Evolutionary conservation across 2,113 vertebrate species (phyloP).

Genomic region (Mus spicilegus): DNA sequence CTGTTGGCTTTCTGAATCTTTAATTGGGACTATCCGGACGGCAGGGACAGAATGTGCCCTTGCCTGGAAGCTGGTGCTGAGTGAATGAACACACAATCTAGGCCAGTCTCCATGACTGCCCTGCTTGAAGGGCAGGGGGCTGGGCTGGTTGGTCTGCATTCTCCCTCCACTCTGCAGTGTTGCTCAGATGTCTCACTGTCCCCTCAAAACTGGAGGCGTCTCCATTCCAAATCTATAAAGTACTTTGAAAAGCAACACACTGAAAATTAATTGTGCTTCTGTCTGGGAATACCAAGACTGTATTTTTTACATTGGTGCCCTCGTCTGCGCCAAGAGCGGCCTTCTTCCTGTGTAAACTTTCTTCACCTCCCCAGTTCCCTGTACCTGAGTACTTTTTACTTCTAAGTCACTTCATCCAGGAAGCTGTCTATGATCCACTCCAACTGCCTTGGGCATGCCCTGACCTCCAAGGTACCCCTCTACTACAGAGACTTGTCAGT

Average conservation of each 20-base stretch:
- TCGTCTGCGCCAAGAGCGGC: not conserved
- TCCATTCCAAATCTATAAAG: not conserved
- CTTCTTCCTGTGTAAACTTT: not conserved
- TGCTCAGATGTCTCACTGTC: not conserved
- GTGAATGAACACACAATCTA: not conserved
- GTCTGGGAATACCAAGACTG: not conserved
- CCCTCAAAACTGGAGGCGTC: not conserved
- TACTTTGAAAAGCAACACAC: not conserved
- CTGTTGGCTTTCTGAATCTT: not conserved
- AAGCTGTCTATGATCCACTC: not conserved
- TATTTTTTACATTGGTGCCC: not conserved
- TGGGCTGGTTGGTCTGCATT: conserved; percentile 8
- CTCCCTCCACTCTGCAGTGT: not conserved
- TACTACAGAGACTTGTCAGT: not conserved
- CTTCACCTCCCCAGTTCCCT: not conserved
- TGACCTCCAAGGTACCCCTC: not conserved
- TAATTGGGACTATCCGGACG: not conserved
- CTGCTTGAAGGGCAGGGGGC: conserved; percentile 48
- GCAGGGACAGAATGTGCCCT: conserved; percentile 5
- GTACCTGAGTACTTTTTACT: not conserved
- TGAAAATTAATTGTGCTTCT: not conserved
- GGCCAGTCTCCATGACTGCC: conserved; percentile 12
- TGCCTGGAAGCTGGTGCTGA: not conserved
- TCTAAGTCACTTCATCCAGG: not conserved
- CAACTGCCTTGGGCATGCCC: not conserved